These are phyloP conservation scores for Bombus impatiens DNA, from an alignment of 1,140 invertebrate genomes.

Conservation along the genomic window DNA sequence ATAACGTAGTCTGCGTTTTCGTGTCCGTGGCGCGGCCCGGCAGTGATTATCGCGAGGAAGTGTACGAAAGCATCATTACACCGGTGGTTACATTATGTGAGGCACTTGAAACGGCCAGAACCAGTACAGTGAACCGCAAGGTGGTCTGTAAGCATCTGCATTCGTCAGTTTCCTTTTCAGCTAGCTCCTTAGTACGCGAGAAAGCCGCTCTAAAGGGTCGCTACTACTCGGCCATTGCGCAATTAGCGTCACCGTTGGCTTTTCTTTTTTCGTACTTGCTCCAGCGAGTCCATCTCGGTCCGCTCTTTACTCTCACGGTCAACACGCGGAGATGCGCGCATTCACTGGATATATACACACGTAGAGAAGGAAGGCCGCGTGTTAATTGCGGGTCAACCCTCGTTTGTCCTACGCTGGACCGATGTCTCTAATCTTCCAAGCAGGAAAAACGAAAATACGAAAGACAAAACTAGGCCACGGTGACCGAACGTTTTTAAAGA, in stretches of 20 bases:
- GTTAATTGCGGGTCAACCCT: constrained; percentile 38
- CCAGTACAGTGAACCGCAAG: constrained; percentile 24
- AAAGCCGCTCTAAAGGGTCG: constrained; percentile 27
- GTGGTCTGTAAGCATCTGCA: constrained; percentile 20
- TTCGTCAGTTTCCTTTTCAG: constrained; percentile 30
- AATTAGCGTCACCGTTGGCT: constrained; percentile 48
- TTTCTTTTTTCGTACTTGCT: not conserved
- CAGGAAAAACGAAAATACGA: not conserved
- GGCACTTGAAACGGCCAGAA: constrained; percentile 42
- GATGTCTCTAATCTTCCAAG: constrained; percentile 47
- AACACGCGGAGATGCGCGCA: not conserved
- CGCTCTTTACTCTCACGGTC: not conserved
- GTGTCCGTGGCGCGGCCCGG: not conserved
- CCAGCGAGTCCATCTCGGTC: not conserved
- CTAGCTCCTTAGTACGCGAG: constrained; percentile 14
- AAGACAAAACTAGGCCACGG: constrained; percentile 44
- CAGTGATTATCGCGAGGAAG: constrained; percentile 47
- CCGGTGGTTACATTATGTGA: constrained; percentile 24
- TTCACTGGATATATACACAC: constrained; percentile 3
- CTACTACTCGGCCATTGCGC: constrained; percentile 43
- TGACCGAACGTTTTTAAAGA: not conserved
- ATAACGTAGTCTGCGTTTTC: not conserved
- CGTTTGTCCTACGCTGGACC: not conserved
- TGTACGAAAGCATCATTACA: constrained; percentile 42
- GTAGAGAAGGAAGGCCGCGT: not conserved